Evolutionary conservation across 2,113 vertebrate species (phyloP), one percentile per base, ranked within the genome.

Genomic region (Saccopteryx leptura): DNA sequence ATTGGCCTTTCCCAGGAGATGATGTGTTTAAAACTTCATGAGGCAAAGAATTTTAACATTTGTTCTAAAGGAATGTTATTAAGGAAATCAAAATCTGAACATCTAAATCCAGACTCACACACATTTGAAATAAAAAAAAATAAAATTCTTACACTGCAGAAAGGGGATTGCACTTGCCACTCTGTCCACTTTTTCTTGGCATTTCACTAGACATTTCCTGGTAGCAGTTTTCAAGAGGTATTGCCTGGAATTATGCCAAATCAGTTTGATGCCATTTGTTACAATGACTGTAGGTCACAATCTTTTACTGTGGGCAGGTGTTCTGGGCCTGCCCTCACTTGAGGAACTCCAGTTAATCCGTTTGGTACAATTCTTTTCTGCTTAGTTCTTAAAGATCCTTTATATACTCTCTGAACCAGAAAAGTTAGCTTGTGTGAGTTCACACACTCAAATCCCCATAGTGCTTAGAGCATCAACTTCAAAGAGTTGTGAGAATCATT

Each of bases 241-340:
- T 91, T 93, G 58, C 54, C 63, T 97, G 94, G 85, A 87, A 95
- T 86, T 79, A 80, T 93, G 95, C 96, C 95, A 97, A 90, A 68
- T 81, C 80, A n/a, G 90, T 92, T 65, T 97, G 80, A 63, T 6
- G 65, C 60, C 80, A 95, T 85, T 97, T 95, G 96, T 96, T 85
- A 94, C 91, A 93, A 74, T 90, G 91, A 94, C 83, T 69, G 61
- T 69, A 91, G 94, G 97, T 95, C 97, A 75, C 50, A 50, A 54
- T 97, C 71, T 84, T 92, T 72, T 79, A 88, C 68, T 79, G 81
- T 75, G 88, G 95, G 95, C 96, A 97, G 92, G 93, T 96, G 89
- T 80, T 96, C 60, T 85, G 93, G 75, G 75, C 71, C 91, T 96
- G 96, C 84, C 91, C 66, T 97, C 69, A n/a, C 89, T 97, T 46